phyloP scores from a whole-genome alignment of 2,888 invertebrate genomes.

The Dicranocentrus wangi region DNA sequence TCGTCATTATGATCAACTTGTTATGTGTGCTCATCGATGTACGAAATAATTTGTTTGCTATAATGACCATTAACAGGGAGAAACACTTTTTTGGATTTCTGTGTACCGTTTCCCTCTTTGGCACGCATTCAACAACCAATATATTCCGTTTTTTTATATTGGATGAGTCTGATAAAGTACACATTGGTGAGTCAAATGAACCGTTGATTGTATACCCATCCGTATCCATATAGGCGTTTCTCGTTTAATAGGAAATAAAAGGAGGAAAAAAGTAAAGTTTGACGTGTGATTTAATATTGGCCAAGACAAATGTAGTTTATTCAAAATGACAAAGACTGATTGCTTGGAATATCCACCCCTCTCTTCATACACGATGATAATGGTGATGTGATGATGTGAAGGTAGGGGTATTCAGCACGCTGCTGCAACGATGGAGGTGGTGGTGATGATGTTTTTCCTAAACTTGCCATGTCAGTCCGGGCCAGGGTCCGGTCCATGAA shows the following conservation, averaged over 20 bases:
- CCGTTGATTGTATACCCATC: constrained; percentile 32
- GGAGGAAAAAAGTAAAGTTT: constrained; percentile 44
- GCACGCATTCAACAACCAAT: neutral
- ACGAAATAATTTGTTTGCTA: constrained; percentile 61
- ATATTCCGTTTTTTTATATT: neutral
- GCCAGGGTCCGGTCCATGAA: neutral
- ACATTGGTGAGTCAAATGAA: constrained; percentile 36
- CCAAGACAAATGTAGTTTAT: constrained; percentile 73
- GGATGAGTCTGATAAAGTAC: neutral
- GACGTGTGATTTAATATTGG: constrained; percentile 73
- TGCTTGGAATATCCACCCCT: constrained; percentile 70
- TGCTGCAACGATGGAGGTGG: constrained; percentile 5
- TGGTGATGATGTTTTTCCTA: neutral
- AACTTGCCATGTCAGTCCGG: neutral
- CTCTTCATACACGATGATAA: constrained; percentile 43
- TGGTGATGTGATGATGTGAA: constrained; percentile 46
- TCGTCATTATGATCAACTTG: constrained; percentile 46
- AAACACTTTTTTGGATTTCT: constrained; percentile 16
- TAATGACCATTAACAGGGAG: constrained; percentile 53
- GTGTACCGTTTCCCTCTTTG: constrained; percentile 6
- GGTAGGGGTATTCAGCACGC: neutral
- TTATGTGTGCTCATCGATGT: constrained; percentile 47
- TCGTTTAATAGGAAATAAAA: constrained; percentile 55
- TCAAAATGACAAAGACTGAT: constrained; percentile 73
- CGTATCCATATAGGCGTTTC: constrained; percentile 38